Percentiles rank a stretch among this genome's conserved stretches.
Evolutionary conservation across 37 sponge, comb jelly and placozoan species (phyloP).

Genomic region (Chondrilla cf. caribensis): DNA sequence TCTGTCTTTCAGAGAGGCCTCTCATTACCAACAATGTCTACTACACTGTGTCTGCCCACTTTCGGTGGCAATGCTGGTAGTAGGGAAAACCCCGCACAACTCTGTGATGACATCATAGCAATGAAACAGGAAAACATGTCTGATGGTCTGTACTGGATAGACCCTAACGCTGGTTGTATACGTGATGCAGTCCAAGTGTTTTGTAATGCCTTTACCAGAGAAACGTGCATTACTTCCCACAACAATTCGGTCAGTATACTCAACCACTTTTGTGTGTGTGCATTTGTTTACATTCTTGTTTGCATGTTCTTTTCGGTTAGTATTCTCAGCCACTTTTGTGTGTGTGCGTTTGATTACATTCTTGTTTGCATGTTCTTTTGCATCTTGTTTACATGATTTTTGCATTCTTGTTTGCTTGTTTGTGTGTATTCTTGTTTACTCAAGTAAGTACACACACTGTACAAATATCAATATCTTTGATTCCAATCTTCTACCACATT

Average conservation of each 20-base stretch:
- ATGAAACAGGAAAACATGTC: background rate
- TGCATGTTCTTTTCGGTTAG: too few species aligned
- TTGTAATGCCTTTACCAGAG: conserved; percentile 50
- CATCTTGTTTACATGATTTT: too few species aligned
- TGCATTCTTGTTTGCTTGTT: too few species aligned
- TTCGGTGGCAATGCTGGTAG: background rate
- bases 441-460: too few species aligned
- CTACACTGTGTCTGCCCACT: conserved; percentile 2
- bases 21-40: background rate
- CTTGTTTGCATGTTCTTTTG: too few species aligned
- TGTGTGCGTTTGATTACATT: too few species aligned
- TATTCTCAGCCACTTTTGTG: too few species aligned
- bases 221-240: conserved; percentile 53
- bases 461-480: too few species aligned
- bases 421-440: too few species aligned
- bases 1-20: background rate
- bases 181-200: conserved; percentile 52
- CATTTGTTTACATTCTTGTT: too few species aligned
- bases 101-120: background rate
- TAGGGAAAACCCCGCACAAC: background rate
- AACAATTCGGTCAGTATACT: conserved; percentile 27
- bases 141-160: conserved; percentile 66
- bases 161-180: conserved; percentile 68
- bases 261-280: too few species aligned
- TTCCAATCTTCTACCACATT: too few species aligned